A percentile compares a stretch with the other conserved stretches of the same genome.
Conservation (phyloP, 2,888 invertebrate species). For the Patella ulyssiponensis region DNA sequence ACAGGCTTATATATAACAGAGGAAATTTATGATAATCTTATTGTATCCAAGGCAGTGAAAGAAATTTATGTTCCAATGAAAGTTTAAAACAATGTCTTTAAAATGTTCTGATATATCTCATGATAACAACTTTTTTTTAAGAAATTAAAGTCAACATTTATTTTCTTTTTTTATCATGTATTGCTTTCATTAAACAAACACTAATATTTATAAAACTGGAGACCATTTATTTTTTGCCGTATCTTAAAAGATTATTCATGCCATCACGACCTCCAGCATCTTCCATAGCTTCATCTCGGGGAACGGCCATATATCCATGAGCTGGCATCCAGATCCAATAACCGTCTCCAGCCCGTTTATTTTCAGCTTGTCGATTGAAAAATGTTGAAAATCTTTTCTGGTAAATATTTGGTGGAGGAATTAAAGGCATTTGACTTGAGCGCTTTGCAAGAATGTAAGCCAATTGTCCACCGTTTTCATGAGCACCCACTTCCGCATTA, state of each 20-base stretch:
- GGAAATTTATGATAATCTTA: too few relatives aligned
- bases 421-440: constrained; percentile 39
- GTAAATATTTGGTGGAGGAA: constrained; percentile 47
- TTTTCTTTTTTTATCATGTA: not conserved
- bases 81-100: too few relatives aligned
- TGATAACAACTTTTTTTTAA: too few relatives aligned
- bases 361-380: not conserved
- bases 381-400: constrained; percentile 31
- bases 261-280: constrained; percentile 34
- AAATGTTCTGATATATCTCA: too few relatives aligned
- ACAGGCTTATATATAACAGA: too few relatives aligned
- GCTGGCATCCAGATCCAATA: constrained; percentile 71
- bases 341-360: constrained; percentile 32
- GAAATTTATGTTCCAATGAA: too few relatives aligned
- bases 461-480: constrained; percentile 6
- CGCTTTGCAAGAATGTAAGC: constrained; percentile 24
- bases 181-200: not conserved
- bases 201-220: not conserved
- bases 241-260: constrained; percentile 58
- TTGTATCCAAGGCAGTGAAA: too few relatives aligned
- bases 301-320: constrained; percentile 66
- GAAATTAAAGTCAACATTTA: too few relatives aligned
- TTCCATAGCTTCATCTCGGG: constrained; percentile 48
- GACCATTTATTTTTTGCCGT: constrained; percentile 44
- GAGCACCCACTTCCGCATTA: not conserved